Conservation (phyloP, 2,113 vertebrate genomes). For the Menidia beryllina region DNA sequence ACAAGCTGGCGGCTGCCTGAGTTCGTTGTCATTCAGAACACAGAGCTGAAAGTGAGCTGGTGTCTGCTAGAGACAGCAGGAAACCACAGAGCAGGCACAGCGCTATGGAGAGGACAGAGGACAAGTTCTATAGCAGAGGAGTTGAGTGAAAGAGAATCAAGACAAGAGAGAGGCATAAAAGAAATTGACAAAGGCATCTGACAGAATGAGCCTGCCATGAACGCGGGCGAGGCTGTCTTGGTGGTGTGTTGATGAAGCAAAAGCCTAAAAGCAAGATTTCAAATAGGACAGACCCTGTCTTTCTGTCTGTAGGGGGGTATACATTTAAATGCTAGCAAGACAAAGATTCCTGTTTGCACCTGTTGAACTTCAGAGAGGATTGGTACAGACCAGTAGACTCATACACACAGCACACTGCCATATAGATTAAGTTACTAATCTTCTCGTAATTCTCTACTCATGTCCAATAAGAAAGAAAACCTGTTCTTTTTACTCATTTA, state of each 20-base stretch:
- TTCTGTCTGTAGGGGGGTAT: slow-evolving; percentile 54
- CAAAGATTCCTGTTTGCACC: slow-evolving; percentile 76
- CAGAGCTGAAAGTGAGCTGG: slow-evolving; percentile 68
- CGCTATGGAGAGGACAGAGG: slow-evolving; percentile 56
- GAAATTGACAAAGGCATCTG: slow-evolving; percentile 36
- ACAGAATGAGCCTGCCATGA: slow-evolving; percentile 22
- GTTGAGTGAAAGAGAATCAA: slow-evolving; percentile 50
- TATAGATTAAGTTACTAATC: not conserved
- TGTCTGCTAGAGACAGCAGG: slow-evolving; percentile 65
- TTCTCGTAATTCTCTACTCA: not conserved
- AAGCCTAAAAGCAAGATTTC: slow-evolving; percentile 51
- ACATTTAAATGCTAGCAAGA: slow-evolving; percentile 85
- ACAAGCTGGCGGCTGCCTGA: slow-evolving; percentile 58
- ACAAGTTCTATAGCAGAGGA: slow-evolving; percentile 49
- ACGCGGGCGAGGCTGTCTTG: slow-evolving; percentile 30
- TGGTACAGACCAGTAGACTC: slow-evolving; percentile 27
- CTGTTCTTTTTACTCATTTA: not conserved
- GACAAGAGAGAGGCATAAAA: slow-evolving; percentile 40
- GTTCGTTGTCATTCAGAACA: slow-evolving; percentile 78
- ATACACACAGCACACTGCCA: not conserved
- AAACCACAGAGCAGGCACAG: slow-evolving; percentile 60
- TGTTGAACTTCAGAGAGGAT: slow-evolving; percentile 73
- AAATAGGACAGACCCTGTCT: slow-evolving; percentile 13
- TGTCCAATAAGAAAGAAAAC: not conserved
- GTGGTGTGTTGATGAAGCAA: slow-evolving; percentile 57